These are phyloP conservation scores for Teleopsis dalmanni DNA, from an alignment of 1,140 invertebrate species.

Conservation along the genomic window DNA sequence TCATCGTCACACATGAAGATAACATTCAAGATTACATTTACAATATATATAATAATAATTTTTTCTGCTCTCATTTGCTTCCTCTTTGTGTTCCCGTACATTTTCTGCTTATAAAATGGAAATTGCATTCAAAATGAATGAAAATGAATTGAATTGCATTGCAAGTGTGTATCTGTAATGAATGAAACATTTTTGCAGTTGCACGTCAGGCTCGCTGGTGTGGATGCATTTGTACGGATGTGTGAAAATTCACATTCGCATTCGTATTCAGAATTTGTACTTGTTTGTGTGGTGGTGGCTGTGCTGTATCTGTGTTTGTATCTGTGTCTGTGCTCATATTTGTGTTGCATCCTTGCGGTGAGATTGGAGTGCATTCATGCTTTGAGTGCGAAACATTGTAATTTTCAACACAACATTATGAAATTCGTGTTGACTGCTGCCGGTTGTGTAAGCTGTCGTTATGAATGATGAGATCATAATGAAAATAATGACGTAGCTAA, in stretches of 20 bases:
- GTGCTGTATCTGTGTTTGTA: not conserved
- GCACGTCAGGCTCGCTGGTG: not conserved
- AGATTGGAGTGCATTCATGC: conserved; percentile 3
- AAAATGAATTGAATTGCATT: conserved; percentile 11
- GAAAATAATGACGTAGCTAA: too few species aligned
- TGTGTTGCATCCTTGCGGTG: not conserved
- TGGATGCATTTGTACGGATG: not conserved
- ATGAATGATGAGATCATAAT: too few species aligned
- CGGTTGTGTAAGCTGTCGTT: not conserved
- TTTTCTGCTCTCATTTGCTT: not conserved
- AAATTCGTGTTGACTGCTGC: not conserved
- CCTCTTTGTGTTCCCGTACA: not conserved
- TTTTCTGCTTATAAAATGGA: conserved; percentile 5
- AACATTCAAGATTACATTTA: not conserved
- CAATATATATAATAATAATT: not conserved
- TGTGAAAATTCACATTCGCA: too few species aligned
- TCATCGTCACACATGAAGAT: too few species aligned
- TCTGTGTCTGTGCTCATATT: not conserved
- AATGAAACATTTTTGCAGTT: not conserved
- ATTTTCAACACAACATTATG: not conserved
- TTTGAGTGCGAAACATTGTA: conserved; percentile 11
- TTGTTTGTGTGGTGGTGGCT: not conserved
- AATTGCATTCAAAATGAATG: conserved; percentile 12
- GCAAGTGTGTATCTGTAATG: conserved; percentile 9
- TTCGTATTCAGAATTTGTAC: not conserved